Base-by-base conservation (phyloP, 2,888 invertebrate genomes). In the Parelbella ahira region DNA sequence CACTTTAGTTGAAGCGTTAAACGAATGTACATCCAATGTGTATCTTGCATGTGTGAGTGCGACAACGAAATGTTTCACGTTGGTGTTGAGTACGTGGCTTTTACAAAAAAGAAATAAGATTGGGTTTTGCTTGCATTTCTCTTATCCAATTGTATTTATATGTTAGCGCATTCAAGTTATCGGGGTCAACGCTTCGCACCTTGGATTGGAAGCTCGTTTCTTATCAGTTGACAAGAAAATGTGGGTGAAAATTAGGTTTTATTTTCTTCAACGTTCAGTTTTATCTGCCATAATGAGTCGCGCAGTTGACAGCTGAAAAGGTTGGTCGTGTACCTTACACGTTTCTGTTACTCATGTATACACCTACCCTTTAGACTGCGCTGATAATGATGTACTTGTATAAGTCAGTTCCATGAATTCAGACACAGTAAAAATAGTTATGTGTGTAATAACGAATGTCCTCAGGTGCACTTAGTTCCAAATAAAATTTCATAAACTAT, bases 171-270 rank as follows among this genome's bases (percentile, higher is more conserved):
- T 49, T 36, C 41, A 41, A 45, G 49, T 45, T 66, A 78, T 77
- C 74, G 71, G 63, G 82, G 80, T 78, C 80, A 82, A 74, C 74
- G 74, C 63, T 80, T 80, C 62, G 72, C 80, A 81, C 79, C 80
- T 82, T 80, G 70, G 63, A 50, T 62, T 58, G 53, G 51, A 68
- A 69, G 72, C 67, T 70, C 59, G 68, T 70, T 68, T 60, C 56
- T 77, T 80, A 80, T 79, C 80, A 64, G 64, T 60, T 56, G 67
- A 67, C 70, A 77, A 77, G 78, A 74, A 80, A 75, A 76, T 68
- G 63, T 57, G 60, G 55, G 62, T 63, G 67, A 68, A 69, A 71
- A 69, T 63, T 58, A 61, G 50, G 11, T 21, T 33, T 39, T 15
- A 39, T 24, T 36, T 36, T 30, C 24, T 30, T 24, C 5, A 18